These are phyloP conservation scores for Peromyscus polionotus DNA, from an alignment of 2,113 vertebrate genomes.

Conservation along the genomic window DNA sequence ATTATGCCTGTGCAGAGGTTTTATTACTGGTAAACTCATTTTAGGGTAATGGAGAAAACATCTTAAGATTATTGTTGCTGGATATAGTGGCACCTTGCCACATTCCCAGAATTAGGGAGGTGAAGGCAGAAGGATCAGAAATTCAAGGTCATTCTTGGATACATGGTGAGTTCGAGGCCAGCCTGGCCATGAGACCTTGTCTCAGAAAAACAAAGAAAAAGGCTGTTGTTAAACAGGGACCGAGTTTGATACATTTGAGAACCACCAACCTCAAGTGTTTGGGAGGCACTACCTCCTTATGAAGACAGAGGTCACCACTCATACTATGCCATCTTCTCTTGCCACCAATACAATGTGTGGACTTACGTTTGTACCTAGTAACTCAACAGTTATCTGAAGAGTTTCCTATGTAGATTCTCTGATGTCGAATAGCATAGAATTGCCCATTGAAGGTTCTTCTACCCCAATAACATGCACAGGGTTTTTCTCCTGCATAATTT, in stretches of 20 bases:
- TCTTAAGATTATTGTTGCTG: neutral
- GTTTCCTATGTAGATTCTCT: constrained; percentile 59
- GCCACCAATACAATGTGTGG: neutral
- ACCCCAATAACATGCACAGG: constrained; percentile 64
- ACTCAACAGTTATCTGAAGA: neutral
- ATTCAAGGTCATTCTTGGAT: neutral
- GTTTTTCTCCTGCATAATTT: constrained; percentile 70
- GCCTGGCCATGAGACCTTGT: neutral
- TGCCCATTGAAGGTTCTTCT: constrained; percentile 51
- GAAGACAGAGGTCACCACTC: neutral
- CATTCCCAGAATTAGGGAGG: neutral
- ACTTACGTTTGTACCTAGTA: neutral
- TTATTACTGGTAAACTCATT: neutral
- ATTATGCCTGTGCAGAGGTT: neutral
- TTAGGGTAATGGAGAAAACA: neutral
- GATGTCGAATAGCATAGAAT: constrained; percentile 22
- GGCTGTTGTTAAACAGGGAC: neutral
- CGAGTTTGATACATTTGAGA: neutral
- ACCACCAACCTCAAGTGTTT: neutral
- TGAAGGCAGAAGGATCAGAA: neutral
- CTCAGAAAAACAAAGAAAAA: neutral
- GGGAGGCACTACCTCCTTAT: neutral
- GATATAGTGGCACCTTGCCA: neutral
- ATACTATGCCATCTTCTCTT: neutral
- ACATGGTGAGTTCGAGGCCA: neutral